Conservation (phyloP, 64 coral and sea anemone genomes). For the Montipora efflorescens region DNA sequence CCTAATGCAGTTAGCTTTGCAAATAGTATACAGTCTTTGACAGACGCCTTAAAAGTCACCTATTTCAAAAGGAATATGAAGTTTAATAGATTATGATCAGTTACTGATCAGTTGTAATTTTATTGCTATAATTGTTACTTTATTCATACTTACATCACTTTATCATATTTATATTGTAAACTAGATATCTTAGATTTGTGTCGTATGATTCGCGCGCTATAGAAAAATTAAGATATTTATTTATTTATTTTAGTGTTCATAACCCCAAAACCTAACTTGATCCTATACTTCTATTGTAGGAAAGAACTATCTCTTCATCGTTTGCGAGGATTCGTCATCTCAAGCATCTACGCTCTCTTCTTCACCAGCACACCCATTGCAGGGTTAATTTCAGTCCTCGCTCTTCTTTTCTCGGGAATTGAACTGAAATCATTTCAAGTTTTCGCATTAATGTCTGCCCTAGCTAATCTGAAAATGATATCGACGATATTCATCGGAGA, state of each 20-base stretch:
- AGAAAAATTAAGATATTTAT: too few species aligned
- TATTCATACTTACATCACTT: too few species aligned
- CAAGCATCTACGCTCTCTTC: neutral
- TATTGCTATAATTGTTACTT: too few species aligned
- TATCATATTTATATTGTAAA: too few species aligned
- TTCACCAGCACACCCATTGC: neutral
- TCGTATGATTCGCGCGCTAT: too few species aligned
- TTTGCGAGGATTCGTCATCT: neutral
- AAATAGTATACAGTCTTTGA: too few species aligned
- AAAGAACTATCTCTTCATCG: neutral
- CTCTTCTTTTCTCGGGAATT: slow-evolving; percentile 50
- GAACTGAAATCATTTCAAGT: slow-evolving; percentile 49
- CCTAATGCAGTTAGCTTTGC: too few species aligned
- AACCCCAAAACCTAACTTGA: neutral
- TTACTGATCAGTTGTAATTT: too few species aligned
- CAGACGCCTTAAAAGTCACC: too few species aligned
- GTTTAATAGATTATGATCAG: too few species aligned
- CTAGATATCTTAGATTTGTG: too few species aligned
- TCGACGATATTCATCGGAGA: neutral
- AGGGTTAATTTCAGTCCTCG: slow-evolving; percentile 11
- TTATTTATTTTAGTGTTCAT: neutral
- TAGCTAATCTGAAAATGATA: neutral
- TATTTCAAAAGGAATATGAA: too few species aligned
- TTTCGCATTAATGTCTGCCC: slow-evolving; percentile 51
- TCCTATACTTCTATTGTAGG: neutral